Base-by-base conservation (phyloP, 2,888 invertebrate species). In the Anthrax anthrax region DNA sequence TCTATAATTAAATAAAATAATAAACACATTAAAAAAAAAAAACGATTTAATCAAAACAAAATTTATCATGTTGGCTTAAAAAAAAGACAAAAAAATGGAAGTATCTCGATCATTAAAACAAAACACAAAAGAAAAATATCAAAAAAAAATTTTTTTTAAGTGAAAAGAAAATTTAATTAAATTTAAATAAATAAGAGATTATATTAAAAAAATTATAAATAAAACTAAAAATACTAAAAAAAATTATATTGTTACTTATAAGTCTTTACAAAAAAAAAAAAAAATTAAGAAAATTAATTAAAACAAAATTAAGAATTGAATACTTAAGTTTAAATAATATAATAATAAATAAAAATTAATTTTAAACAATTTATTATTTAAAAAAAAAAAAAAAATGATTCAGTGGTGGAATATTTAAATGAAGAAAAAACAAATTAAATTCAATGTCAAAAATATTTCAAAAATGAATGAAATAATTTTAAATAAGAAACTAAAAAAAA, bases 241-340 rank as follows among this genome's bases (percentile, higher is more conserved):
- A 50, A 51, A 51, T 45, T 50, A 51, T 50, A 51, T 53, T 51
- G 51, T 51, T 53, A 55, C 49, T 48, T 50, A 50, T 47, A 52
- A 53, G 51, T 51, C 51, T 50, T 48, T 50, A 51, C 51, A 51
- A 47, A 42, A 47, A 50, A 47, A 50, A 44, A 37, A 44, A 34
- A 32, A 18, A 42, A 42, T 36, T 18, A 43, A 23, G 12, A 23
- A 39, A n/a, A 44, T 13, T 36, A 36, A 36, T 36, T 9, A 43
- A 43, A n/a, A 6, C 18, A 43, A n/a, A 39, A 43, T n/a, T n/a
- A n/a, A n/a, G n/a, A n/a, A n/a, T n/a, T n/a, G n/a, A n/a, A n/a
- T n/a, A n/a, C n/a, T n/a, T n/a, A n/a, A n/a, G n/a, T n/a, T n/a
- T n/a, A n/a, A n/a, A n/a, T n/a, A n/a, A n/a, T n/a, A n/a, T n/a